Base-by-base conservation (phyloP, 1,140 invertebrate species). In the Pomacea maculata region DNA sequence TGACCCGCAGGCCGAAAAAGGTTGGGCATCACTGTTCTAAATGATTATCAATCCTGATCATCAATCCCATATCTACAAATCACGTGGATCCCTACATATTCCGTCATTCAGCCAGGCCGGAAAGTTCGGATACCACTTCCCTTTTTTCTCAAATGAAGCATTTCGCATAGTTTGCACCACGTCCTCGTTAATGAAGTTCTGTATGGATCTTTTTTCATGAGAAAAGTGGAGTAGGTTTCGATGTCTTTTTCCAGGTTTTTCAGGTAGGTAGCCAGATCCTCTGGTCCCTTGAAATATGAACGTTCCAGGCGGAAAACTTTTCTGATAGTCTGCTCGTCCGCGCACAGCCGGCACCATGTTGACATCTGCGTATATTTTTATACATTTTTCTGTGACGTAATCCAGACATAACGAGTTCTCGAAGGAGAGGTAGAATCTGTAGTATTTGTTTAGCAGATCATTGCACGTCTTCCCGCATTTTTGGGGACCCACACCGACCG, bases 201-300 rank as follows among this genome's bases (percentile, higher is more conserved):
- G 19, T 79, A 82, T 11, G n/a, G 12, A 61, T 82, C 54, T 78
- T 84, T 84, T 0, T 34, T 45, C n/a, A 65, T 80, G 10, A 84
- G 65, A 74, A 79, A 72, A 1, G 45, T 45, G 1, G 75, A 88
- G 80, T 92, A 92, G 29, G 89, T 83, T 1, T 82, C 70, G 29
- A 88, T 88, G 71, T 90, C 85, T 61, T 82, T 73, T 65, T 87
- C 87, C 15, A 91, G 83, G 70, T 94, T 93, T 79, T 95, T 94
- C 25, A 99, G 92, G 91, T 98, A 98, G 9, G 95, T 93, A 4
- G 98, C 97, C 52, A 99, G 91, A 84, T 96, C 95, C 86, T 95
- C 94, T 0, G 97, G 95, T 6, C 95, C 95, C 9, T 94, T 94
- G 89, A 99, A 99, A 89, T 99, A 99, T 96, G 89, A 93, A 96